phyloP scores from a whole-genome alignment of 2,888 invertebrate species.

The Ectemnius lituratus region DNA sequence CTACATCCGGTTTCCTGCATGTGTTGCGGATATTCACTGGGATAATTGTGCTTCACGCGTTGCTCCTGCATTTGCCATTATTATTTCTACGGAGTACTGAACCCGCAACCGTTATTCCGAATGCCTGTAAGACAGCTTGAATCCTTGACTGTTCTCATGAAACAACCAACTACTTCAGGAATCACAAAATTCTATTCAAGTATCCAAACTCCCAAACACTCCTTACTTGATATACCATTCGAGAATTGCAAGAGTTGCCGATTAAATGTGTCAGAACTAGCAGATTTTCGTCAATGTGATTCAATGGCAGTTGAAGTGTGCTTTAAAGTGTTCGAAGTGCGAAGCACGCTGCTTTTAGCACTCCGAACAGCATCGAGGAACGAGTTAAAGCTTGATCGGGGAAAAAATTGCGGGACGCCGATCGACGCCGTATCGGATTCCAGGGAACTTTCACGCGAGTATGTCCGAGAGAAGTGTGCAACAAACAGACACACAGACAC shows the following conservation, averaged over 20 bases:
- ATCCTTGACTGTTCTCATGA: too few relatives aligned
- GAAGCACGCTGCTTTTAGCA: too few relatives aligned
- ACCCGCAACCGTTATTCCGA: conserved; percentile 28
- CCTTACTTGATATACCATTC: not conserved
- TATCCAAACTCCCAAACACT: too few relatives aligned
- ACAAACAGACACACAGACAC: not conserved
- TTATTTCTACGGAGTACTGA: conserved; percentile 37
- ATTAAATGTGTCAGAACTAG: not conserved
- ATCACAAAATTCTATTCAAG: not conserved
- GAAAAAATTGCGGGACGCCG: conserved; percentile 12
- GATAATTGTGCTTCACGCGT: conserved; percentile 38
- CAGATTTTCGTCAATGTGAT: too few relatives aligned
- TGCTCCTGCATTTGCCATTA: conserved; percentile 31
- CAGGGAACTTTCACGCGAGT: conserved; percentile 8
- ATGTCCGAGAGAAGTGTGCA: not conserved
- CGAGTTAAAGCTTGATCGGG: not conserved
- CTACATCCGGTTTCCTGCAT: conserved; percentile 6
- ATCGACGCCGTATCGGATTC: not conserved
- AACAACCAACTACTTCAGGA: not conserved
- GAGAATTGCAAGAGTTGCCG: conserved; percentile 2
- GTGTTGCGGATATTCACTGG: conserved; percentile 13
- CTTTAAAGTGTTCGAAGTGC: too few relatives aligned
- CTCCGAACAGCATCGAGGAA: too few relatives aligned
- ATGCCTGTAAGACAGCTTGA: too few relatives aligned
- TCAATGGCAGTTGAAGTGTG: too few relatives aligned